Evolutionary conservation across 2,113 vertebrate species (phyloP), one percentile per base, ranked within the genome.

Genomic region (Nannospalax galili): DNA sequence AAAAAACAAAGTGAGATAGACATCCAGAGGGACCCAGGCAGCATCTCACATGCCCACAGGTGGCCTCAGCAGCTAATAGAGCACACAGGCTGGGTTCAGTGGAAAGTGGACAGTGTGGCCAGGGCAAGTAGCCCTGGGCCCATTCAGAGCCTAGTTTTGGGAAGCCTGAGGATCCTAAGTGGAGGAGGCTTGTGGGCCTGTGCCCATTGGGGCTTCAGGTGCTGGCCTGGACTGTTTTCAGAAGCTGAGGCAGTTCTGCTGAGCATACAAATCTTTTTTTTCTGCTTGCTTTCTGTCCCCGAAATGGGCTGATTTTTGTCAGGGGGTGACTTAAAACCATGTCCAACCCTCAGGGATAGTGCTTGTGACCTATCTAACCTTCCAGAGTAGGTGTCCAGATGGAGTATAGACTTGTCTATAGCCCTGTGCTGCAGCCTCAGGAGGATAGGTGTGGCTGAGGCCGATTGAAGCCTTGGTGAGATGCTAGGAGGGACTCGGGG

Each of bases 51-150:
- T 37, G 24, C 62, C 62, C 73, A 16, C 42, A 0, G 15, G 40
- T 70, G 42, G 56, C 20, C 3, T 6, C 1, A 0, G 48, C 1
- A 0, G 82, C 67, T 9, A 0, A 4, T 9, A 75, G 32, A 9
- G 17, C 26, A 0, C 45, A 0, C 7, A 7, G 2, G 60, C 82
- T 4, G 17, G 70, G 42, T 52, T 67, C 67, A 0, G 45, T 0
- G 32, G 65, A 26, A 1, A 1, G 5, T 30, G 16, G 52, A 3
- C 5, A 30, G 30, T 1, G 14, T 17, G 3, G 20, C 35, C 60
- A 16, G 52, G 45, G 22, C 19, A 32, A 30, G 20, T 2, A 1
- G 72, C 78, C 78, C 64, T 22, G 62, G 40, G 37, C 37, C 28
- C 0, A 5, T 20, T 14, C 9, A 32, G 0, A 19, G 40, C 60